Evolutionary conservation across 2,888 invertebrate genomes (phyloP).

Genomic region (Meta bourneti): DNA sequence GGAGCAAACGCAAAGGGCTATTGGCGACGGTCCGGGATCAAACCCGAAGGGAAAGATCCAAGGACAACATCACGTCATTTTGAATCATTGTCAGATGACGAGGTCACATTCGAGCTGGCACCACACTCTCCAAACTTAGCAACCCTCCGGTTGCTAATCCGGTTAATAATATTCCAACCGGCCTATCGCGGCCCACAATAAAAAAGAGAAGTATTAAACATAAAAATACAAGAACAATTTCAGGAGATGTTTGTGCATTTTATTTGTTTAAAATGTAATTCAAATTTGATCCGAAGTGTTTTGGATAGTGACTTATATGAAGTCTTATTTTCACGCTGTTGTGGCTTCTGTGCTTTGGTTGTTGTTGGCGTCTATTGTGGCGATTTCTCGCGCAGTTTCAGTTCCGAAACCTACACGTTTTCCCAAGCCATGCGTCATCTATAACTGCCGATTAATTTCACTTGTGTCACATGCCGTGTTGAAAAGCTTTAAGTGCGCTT

Average conservation of each 20-base stretch:
- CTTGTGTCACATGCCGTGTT: constrained; percentile 5
- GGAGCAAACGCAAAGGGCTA: too few relatives aligned
- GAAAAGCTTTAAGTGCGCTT: background rate
- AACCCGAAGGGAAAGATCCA: too few relatives aligned
- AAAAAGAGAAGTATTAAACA: too few relatives aligned
- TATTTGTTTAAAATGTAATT: background rate
- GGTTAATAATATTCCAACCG: too few relatives aligned
- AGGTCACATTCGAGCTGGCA: too few relatives aligned
- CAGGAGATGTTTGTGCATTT: background rate
- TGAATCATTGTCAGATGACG: too few relatives aligned
- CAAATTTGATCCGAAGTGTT: background rate
- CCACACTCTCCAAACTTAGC: too few relatives aligned
- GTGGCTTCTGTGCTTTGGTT: background rate
- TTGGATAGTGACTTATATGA: background rate
- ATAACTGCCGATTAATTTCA: constrained; percentile 13
- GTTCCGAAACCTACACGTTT: background rate
- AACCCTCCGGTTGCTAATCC: too few relatives aligned
- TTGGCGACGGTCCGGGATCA: too few relatives aligned
- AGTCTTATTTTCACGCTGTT: background rate
- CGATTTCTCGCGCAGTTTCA: background rate
- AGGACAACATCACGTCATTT: too few relatives aligned
- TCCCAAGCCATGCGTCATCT: constrained; percentile 5
- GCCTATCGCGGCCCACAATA: too few relatives aligned
- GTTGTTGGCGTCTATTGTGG: background rate
- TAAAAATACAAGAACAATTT: too few relatives aligned